These are phyloP conservation scores for Clostera curtula DNA, from an alignment of 2,888 invertebrate genomes.

Conservation along the genomic window DNA sequence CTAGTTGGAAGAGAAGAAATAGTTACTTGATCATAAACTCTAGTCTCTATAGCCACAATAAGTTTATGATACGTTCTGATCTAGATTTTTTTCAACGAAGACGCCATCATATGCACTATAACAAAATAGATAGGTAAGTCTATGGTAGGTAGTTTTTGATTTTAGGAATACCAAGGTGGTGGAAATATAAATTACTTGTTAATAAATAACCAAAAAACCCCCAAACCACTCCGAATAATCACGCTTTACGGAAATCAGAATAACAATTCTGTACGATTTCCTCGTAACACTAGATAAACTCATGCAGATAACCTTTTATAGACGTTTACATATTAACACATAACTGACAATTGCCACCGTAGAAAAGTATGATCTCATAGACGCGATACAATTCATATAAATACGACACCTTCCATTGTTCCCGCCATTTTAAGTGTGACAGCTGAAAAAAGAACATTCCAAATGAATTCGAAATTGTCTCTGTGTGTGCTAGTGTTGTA, in stretches of 20 bases:
- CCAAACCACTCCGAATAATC: not conserved
- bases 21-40: too few species aligned
- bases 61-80: too few species aligned
- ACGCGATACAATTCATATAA: conserved; percentile 7
- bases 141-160: too few species aligned
- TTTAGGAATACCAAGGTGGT: too few species aligned
- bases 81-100: too few species aligned
- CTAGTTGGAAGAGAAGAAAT: too few species aligned
- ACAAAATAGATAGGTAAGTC: too few species aligned
- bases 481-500: conserved; percentile 9
- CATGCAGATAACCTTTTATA: conserved; percentile 8
- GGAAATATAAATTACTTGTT: too few species aligned
- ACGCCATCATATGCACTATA: too few species aligned
- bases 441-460: conserved; percentile 6
- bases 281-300: conserved; percentile 9
- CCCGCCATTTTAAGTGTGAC: not conserved
- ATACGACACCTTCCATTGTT: conserved; percentile 2
- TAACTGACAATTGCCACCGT: conserved; percentile 13
- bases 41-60: too few species aligned
- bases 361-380: conserved; percentile 19
- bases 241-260: not conserved
- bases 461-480: conserved; percentile 15
- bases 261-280: conserved; percentile 7
- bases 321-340: conserved; percentile 16
- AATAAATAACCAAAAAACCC: too few species aligned